Evolutionary conservation across 1,140 invertebrate genomes (phyloP), one percentile per base, ranked within the genome.

Genomic region (Phocides pigmalion): DNA sequence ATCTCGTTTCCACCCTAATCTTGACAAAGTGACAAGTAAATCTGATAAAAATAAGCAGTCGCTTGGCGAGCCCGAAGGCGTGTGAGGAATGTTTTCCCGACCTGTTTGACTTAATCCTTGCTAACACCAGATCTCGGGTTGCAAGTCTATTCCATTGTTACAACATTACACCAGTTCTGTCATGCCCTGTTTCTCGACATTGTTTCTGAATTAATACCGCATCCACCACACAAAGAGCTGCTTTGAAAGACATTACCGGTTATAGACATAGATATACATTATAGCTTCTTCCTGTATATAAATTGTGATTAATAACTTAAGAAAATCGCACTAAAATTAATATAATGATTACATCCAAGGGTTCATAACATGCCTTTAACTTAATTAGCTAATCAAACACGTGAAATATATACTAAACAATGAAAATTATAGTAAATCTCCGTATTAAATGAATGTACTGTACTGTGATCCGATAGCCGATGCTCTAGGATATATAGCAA

Each of bases 131-230:
- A 62, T 74, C 63, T 73, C 66, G 53, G 41, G 59, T 74, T 76
- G 50, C 74, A 67, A 44, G 39, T 53, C 50, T 56, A 6, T 39
- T 15, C 25, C 44, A 68, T 49, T 46, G 64, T 41, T 49, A 41
- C 53, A 68, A 71, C 37, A 54, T 41, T 49, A 41, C 53, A 68
- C 74, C 37, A 54, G 69, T 70, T 70, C 20, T 15, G 67, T 54
- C 46, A 65, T 50, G 74, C 71, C 72, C 67, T 66, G 72, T 64
- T 68, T 58, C 47, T 59, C 37, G n/a, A 68, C 62, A 63, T 64
- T 56, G 47, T 68, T 44, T 37, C 66, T 50, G 54, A 5, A 53
- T 41, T 41, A 32, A 64, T 32, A 41, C 59, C 32, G 35, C 42
- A 56, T 50, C 50, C 39, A 58, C 32, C 12, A 42, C 39, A 63